phyloP scores from a whole-genome alignment of 2,113 vertebrate genomes.

The Lampris incognitus region DNA sequence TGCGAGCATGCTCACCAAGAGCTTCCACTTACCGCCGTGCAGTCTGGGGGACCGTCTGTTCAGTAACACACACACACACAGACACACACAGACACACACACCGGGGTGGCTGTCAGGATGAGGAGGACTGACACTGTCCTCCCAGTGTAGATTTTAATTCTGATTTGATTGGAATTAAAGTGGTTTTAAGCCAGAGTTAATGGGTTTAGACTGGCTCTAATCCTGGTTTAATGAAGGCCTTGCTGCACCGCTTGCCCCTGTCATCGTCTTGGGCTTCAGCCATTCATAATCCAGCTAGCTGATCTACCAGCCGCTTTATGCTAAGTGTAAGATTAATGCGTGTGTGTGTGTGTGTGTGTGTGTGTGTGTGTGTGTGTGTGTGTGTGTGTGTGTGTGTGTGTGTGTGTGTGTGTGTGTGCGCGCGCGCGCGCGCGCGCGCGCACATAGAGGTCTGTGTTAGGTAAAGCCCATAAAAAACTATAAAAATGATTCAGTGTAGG shows the following conservation, averaged over 20 bases:
- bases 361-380: slow-evolving; percentile 12
- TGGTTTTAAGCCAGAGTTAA: slow-evolving; percentile 75
- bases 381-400: background rate
- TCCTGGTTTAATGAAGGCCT: slow-evolving; percentile 94
- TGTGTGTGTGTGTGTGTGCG: background rate
- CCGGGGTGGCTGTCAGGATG: slow-evolving; percentile 29
- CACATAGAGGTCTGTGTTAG: too few species aligned
- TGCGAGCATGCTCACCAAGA: background rate
- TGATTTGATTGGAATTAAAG: slow-evolving; percentile 78
- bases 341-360: background rate
- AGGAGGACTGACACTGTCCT: slow-evolving; percentile 33
- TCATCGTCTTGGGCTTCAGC: slow-evolving; percentile 64
- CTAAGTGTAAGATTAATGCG: background rate
- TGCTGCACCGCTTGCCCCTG: slow-evolving; percentile 75
- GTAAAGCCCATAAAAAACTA: too few species aligned
- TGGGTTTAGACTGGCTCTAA: slow-evolving; percentile 83
- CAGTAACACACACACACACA: background rate
- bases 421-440: too few species aligned
- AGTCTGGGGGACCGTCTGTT: too few species aligned
- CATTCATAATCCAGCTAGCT: slow-evolving; percentile 54
- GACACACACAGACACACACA: slow-evolving; percentile 18
- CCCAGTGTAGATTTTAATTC: slow-evolving; percentile 80
- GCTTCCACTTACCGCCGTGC: too few species aligned
- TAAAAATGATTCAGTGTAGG: too few species aligned
- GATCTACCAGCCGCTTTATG: slow-evolving; percentile 59